Evolutionary conservation across 2,797 vertebrate species (phyloP), one percentile per base, ranked within the genome.

Genomic region (Myotis myotis): DNA sequence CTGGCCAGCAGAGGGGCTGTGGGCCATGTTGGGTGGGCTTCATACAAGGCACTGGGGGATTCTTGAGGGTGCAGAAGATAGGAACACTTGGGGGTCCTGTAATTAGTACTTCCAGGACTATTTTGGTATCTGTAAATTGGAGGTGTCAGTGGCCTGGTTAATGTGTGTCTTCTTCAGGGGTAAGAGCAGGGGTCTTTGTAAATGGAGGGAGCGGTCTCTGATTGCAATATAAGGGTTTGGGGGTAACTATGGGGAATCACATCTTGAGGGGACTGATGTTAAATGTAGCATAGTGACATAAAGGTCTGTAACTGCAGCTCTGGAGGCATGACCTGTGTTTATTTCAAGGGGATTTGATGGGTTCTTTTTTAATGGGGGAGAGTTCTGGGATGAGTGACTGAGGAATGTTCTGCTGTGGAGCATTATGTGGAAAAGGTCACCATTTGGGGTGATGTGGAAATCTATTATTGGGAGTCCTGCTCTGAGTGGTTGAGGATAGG

Each of bases 21-120:
- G 92, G 95, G 97, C 96, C 85, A 71, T 83, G 68, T 96, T 66
- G 95, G 87, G 74, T 96, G 97, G 95, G 97, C 95, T 96, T 97
- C 93, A 93, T 93, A 96, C 96, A 98, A 98, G 98, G 98, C 98
- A 98, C 98, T 98, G 98, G 98, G 98, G 97, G 95, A 97, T 97
- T 97, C 90, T 96, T 92, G 53, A 92, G 96, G 94, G 95, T 36
- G 1, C 85, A 92, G 78, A 91, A 84, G 78, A 28, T 84, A 96
- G 95, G 94, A 97, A 97, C 93, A 96, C 92, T 91, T 96, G 76
- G 66, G 93, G 89, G 93, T 98, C 97, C 97, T 97, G 97, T 94
- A 96, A 96, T 96, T 92, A 93, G 82, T 86, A 96, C 74, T 96
- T 97, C 89, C 97, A 97, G 97, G 94, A 96, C 96, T 95, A 12